Evolutionary conservation across 2,888 invertebrate genomes (phyloP).

Genomic region (Gisinianus flammeolus): DNA sequence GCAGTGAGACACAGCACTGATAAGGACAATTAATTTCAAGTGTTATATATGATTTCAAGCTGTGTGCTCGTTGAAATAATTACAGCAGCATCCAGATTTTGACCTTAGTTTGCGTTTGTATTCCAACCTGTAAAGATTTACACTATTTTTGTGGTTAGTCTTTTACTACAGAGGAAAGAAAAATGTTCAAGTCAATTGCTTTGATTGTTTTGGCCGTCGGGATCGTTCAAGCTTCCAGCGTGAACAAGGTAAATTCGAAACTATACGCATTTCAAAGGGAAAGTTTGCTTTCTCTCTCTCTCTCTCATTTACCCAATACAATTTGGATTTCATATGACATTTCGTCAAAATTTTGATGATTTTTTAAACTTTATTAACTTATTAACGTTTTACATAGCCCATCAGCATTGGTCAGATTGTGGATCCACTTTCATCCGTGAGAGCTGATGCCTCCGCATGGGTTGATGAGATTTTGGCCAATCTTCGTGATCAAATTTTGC

Average conservation of each 20-base stretch:
- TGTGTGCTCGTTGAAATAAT: not conserved
- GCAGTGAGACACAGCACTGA: too few relatives aligned
- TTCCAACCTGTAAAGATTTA: not conserved
- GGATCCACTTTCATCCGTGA: not conserved
- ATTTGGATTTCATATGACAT: not conserved
- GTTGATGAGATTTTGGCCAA: constrained; percentile 49
- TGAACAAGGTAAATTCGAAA: constrained; percentile 3
- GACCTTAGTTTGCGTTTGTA: not conserved
- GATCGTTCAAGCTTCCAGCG: not conserved
- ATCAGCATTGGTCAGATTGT: too few relatives aligned
- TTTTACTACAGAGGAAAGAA: not conserved
- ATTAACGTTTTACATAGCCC: too few relatives aligned
- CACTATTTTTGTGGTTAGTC: not conserved
- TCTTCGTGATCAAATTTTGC: constrained; percentile 44
- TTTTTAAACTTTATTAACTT: not conserved
- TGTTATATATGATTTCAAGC: too few relatives aligned
- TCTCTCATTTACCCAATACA: not conserved
- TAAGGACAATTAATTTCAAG: not conserved
- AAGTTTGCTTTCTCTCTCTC: not conserved
- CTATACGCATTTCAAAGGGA: not conserved
- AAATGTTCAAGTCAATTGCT: constrained; percentile 20
- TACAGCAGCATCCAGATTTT: not conserved
- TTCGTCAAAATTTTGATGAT: not conserved
- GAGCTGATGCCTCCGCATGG: constrained; percentile 24
- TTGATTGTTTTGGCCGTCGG: constrained; percentile 7